phyloP scores from a whole-genome alignment of 2,888 invertebrate genomes.

The Cosmopolites sordidus region DNA sequence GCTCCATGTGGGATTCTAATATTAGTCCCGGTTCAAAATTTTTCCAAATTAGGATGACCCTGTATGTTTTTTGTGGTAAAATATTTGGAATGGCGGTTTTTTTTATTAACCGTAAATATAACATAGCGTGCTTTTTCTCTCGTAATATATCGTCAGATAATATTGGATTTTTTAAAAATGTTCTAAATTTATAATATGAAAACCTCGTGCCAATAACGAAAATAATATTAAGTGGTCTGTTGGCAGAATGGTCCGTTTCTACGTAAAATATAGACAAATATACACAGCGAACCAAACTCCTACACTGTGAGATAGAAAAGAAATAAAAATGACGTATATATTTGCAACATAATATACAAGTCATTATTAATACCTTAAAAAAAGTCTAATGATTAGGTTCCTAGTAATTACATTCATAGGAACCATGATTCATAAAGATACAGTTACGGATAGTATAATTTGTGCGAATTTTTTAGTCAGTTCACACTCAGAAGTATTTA shows the following conservation, averaged over 20 bases:
- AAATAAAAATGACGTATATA: no score
- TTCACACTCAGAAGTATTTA: no score
- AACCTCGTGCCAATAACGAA: conserved; percentile 13
- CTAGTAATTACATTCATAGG: no score
- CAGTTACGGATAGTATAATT: no score
- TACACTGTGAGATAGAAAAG: no score
- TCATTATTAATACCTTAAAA: no score
- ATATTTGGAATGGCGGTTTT: no score
- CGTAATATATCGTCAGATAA: not conserved
- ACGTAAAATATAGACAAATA: not conserved
- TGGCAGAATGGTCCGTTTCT: conserved; percentile 6
- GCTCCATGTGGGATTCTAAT: conserved; percentile 37
- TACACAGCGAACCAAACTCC: not conserved
- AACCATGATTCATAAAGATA: no score
- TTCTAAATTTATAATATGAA: conserved; percentile 18
- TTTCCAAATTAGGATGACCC: conserved; percentile 34
- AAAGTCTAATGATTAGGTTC: no score
- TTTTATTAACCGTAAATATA: not conserved
- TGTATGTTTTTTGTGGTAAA: not conserved
- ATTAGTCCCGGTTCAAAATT: conserved; percentile 31
- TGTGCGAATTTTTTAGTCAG: no score
- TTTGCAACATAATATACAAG: no score
- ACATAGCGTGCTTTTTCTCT: no score
- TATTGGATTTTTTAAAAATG: not conserved
- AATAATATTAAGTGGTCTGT: conserved; percentile 17